Base-by-base conservation (phyloP, 2,888 invertebrate species). In the Neocrepidodera transversa region DNA sequence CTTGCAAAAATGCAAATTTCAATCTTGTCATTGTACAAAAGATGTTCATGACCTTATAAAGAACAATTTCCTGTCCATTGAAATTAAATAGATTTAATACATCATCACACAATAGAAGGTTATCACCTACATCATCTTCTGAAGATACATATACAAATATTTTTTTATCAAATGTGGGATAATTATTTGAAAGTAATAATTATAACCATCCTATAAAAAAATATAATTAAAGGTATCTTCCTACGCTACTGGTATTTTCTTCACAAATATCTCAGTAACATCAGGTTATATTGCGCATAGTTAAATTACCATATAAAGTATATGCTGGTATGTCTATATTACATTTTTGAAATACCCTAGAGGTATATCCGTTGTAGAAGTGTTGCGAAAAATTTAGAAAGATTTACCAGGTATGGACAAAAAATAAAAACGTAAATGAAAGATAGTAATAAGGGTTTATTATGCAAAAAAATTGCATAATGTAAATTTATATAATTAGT, bases 251-350 rank as follows among this genome's bases (percentile, higher is more conserved):
- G 32, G 32, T 13, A 32, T n/a, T 32, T 32, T 32, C 32, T 6
- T 32, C 30, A 30, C n/a, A 30, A 30, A 8, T 6, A 30, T 10
- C 32, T 32, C 32, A 32, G n/a, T 13, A 13, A 32, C 28, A 32
- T 32, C 32, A 36, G 42, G 42, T 1, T 42, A 13, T 32, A 55
- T 55, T 51, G 54, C 51, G 47, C 35, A 60, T 16, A 28, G n/a
- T 32, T 10, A 42, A 50, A 59, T 59, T 59, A 59, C 59, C 59
- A 53, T 54, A 49, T 49, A 59, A n/a, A 54, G 42, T 20, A n/a
- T 11, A n/a, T 20, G 20, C 42, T n/a, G n/a, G 48, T 26, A 32
- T 23, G 16, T 17, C 32, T 2, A 32, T 26, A 59, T 36, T n/a
- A 49, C 48, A 53, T 54, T 43, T 50, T 60, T 55, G 43, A 55